Evolutionary conservation across 2,113 vertebrate species (phyloP).

Genomic region (Catharus bicknelli): DNA sequence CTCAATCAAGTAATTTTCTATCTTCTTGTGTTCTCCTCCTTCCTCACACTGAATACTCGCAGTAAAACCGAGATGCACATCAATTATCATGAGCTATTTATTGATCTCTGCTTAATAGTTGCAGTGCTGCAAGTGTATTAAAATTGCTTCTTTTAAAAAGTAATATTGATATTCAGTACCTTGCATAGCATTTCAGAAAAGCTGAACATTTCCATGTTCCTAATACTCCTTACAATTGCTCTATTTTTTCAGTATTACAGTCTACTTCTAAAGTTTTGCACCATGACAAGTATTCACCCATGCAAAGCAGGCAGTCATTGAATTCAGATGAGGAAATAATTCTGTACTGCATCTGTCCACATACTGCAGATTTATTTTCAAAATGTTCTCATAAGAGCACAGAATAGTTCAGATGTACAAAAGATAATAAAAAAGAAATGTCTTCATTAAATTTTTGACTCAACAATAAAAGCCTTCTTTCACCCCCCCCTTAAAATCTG

Average conservation of each 20-base stretch:
- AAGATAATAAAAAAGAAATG: background rate
- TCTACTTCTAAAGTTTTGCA: background rate
- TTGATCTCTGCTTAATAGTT: background rate
- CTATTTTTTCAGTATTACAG: background rate
- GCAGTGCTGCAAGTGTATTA: background rate
- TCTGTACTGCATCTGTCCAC: background rate
- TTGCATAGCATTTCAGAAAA: background rate
- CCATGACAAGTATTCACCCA: background rate
- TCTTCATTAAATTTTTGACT: background rate
- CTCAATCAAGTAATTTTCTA: background rate
- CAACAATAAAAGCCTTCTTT: background rate
- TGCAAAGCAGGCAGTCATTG: background rate
- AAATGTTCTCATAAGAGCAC: background rate
- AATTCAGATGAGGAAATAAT: constrained; percentile 1
- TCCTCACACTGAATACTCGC: background rate
- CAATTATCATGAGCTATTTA: background rate
- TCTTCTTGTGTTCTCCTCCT: background rate
- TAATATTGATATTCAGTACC: background rate
- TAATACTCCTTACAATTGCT: background rate
- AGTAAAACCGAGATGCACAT: background rate
- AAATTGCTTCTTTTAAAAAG: background rate
- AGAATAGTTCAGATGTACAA: background rate
- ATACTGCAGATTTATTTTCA: background rate
- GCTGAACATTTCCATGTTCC: background rate
- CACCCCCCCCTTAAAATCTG: background rate